Percentiles rank a stretch among this genome's conserved stretches.
These are phyloP conservation scores for Cerastis rubricosa DNA, from an alignment of 2,888 invertebrate genomes.

Conservation along the genomic window DNA sequence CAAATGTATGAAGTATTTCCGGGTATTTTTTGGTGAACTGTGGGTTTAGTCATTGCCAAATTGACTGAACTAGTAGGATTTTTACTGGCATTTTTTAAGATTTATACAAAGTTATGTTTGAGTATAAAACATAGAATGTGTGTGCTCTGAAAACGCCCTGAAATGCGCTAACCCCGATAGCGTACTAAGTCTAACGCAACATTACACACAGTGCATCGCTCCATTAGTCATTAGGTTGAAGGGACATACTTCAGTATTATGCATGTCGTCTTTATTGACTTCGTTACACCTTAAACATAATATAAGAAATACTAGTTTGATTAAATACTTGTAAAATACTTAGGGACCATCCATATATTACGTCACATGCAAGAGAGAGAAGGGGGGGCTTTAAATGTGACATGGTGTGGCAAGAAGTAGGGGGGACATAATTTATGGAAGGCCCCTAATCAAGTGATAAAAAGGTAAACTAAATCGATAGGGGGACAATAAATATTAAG, in stretches of 20 bases:
- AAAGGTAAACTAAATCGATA: neutral
- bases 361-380: too few species aligned
- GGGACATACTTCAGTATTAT: slow-evolving; percentile 24
- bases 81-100: neutral
- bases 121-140: slow-evolving; percentile 6
- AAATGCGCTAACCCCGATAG: slow-evolving; percentile 36
- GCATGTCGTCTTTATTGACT: neutral
- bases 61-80: neutral
- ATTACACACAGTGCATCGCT: slow-evolving; percentile 23
- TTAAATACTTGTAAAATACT: neutral
- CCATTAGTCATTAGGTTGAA: slow-evolving; percentile 39
- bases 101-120: neutral
- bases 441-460: neutral
- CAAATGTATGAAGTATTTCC: neutral
- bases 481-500: accelerated
- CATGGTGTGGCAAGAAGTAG: too few species aligned
- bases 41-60: neutral
- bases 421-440: too few species aligned
- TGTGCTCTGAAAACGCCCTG: slow-evolving; percentile 51
- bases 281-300: neutral
- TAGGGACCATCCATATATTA: too few species aligned
- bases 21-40: neutral
- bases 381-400: too few species aligned
- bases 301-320: neutral
- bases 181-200: slow-evolving; percentile 2